These are phyloP conservation scores for Eupithecia tripunctaria DNA, from an alignment of 2,888 invertebrate genomes.

Conservation along the genomic window DNA sequence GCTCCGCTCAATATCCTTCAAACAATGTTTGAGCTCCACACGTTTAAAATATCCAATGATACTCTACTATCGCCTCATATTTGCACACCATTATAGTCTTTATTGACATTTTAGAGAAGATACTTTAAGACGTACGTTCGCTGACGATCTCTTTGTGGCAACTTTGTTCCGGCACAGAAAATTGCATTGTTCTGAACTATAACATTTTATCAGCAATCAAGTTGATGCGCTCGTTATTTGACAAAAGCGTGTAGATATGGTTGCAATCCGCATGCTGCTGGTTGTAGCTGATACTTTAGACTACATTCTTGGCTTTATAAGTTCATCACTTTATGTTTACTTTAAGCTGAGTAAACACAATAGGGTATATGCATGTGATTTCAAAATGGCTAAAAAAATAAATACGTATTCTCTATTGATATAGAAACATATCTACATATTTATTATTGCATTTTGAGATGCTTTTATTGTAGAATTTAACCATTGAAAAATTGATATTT, in stretches of 20 bases:
- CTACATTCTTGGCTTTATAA: neutral
- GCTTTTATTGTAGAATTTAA: too few species aligned
- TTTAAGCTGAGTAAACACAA: too few species aligned
- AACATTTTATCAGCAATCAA: constrained; percentile 4
- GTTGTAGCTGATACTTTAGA: neutral
- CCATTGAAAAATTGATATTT: too few species aligned
- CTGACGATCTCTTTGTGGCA: neutral
- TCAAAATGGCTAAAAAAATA: too few species aligned
- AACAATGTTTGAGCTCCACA: constrained; percentile 13
- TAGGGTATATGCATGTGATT: too few species aligned
- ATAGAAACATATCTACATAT: too few species aligned
- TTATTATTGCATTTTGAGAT: too few species aligned
- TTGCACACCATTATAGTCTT: constrained; percentile 39
- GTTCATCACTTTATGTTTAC: neutral
- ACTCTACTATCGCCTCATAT: constrained; percentile 34
- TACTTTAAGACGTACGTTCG: neutral
- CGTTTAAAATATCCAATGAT: constrained; percentile 24
- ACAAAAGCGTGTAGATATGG: neutral
- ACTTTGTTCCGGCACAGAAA: neutral
- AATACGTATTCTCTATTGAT: too few species aligned
- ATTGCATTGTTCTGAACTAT: neutral
- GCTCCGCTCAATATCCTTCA: constrained; percentile 1
- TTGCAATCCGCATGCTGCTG: neutral
- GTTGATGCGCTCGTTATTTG: neutral
- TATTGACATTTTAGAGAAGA: constrained; percentile 37